These are phyloP conservation scores for Aythya baeri DNA, from an alignment of 2,113 vertebrate species.

Conservation along the genomic window DNA sequence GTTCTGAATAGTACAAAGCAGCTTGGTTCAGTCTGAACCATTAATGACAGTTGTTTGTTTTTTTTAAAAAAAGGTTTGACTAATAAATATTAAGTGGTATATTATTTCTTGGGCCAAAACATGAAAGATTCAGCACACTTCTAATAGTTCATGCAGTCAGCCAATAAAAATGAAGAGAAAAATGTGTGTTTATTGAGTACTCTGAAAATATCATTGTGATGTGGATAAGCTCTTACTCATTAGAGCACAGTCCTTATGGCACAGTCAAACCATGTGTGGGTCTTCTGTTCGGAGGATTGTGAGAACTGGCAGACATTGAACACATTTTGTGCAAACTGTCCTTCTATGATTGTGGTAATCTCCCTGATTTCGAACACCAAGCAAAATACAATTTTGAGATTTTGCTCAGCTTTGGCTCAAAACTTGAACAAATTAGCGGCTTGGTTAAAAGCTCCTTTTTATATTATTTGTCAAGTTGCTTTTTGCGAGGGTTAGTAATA, in stretches of 20 bases:
- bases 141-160: background rate
- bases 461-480: background rate
- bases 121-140: background rate
- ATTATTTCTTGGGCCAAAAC: background rate
- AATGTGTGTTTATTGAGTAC: background rate
- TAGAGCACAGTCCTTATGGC: too few relatives aligned
- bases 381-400: background rate
- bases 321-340: background rate
- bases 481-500: background rate
- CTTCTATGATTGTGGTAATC: background rate
- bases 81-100: background rate
- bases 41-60: background rate
- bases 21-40: background rate
- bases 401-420: background rate
- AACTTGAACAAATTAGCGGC: background rate
- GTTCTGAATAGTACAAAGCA: background rate
- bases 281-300: background rate
- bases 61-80: background rate
- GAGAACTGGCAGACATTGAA: background rate
- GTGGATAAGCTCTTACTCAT: background rate
- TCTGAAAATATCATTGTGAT: background rate
- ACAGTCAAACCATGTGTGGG: background rate
- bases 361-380: background rate
- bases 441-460: background rate
- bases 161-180: background rate